Conservation (phyloP, 2,888 invertebrate species). For the Aleiodes leptofemur region DNA sequence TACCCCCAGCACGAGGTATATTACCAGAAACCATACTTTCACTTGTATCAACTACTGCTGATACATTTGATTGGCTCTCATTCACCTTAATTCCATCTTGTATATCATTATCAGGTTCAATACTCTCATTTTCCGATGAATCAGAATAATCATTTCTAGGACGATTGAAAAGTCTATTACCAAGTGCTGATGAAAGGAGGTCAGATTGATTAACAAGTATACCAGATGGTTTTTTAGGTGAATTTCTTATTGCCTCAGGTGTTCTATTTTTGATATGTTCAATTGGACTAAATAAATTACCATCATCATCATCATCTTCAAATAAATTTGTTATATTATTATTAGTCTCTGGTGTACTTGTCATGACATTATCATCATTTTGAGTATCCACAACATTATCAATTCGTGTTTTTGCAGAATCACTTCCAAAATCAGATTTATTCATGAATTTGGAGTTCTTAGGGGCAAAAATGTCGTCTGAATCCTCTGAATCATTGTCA, state of each 20-base stretch:
- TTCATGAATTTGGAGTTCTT: constrained; percentile 57
- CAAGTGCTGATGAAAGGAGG: constrained; percentile 59
- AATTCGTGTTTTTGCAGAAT: background rate
- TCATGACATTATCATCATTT: constrained; percentile 57
- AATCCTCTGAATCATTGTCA: constrained; percentile 71
- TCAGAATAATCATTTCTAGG: constrained; percentile 60
- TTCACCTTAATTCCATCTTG: constrained; percentile 19
- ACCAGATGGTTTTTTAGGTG: constrained; percentile 77
- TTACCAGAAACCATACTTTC: constrained; percentile 43
- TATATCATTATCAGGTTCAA: constrained; percentile 41
- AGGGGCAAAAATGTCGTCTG: constrained; percentile 70
- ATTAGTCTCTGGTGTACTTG: constrained; percentile 66
- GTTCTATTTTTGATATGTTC: constrained; percentile 46
- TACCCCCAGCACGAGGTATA: constrained; percentile 29
- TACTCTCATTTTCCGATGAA: constrained; percentile 58
- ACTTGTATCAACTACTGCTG: constrained; percentile 22
- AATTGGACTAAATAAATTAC: constrained; percentile 62
- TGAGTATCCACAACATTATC: constrained; percentile 41
- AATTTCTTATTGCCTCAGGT: constrained; percentile 44
- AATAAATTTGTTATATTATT: constrained; percentile 61
- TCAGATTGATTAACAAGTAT: constrained; percentile 77
- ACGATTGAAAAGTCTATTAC: constrained; percentile 60
- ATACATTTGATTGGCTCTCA: constrained; percentile 49
- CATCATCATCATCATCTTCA: constrained; percentile 61
- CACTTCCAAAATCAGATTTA: background rate